Base-by-base conservation (phyloP, 1,140 invertebrate genomes). In the Drosophila parvula region DNA sequence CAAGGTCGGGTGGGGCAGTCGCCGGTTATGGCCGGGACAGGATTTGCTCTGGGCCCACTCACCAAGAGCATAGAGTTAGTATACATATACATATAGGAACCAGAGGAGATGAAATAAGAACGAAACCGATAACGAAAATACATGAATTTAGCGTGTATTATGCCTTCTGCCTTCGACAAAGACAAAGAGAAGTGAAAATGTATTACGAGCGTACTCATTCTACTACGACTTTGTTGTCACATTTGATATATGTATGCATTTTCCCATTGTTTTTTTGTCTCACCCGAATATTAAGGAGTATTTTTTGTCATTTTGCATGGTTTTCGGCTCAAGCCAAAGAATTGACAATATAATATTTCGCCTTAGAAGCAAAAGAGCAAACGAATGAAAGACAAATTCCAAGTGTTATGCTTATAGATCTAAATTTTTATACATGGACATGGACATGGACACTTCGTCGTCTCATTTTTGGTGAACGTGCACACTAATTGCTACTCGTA, bases 301-400 rank as follows among this genome's bases (percentile, higher is more conserved):
- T 89, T 89, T 81, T 89, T 90, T 90, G 89, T 90, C 89, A 91
- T 90, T 90, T 88, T 90, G 83, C 78, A 90, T 90, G 89, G 89
- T 90, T 90, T 90, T 90, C 81, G 89, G 89, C 89, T 90, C 89
- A 90, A 90, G 89, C 89, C 89, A 90, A 86, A 75, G 89, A 90
- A 88, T 90, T 90, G 89, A 90, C 89, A 90, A 90, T 90, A 90
- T 90, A 90, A 90, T 90, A 90, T 90, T 90, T 90, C 89, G 89
- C 89, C 89, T 90, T 90, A 90, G 80, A 78, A 84, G 79, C 84
- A 88, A 88, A 89, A 60, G 79, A 88, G 48, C 79, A 80, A 88
- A 80, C 76, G 77, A 86, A 88, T 56, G 73, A 89, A 67, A 89
- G 65, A 83, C 64, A 86, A 85, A 88, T 88, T 88, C 81, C 85